Percentiles rank a stretch among this genome's conserved stretches.
Conservation (phyloP, 2,113 vertebrate genomes). For the Pachyramphus minor region DNA sequence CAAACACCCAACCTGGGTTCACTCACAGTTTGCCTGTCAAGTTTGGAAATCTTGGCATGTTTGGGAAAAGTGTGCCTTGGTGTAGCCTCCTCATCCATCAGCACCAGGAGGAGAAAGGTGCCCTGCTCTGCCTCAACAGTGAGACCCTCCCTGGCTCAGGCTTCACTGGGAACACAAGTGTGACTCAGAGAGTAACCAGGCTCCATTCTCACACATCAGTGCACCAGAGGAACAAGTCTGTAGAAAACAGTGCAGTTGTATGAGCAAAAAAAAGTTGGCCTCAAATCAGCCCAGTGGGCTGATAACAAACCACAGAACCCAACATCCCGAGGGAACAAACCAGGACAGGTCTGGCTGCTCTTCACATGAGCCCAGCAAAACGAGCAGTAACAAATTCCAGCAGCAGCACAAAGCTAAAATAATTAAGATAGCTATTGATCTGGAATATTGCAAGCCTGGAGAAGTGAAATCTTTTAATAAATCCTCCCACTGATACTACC, state of each 20-base stretch:
- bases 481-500: neutral
- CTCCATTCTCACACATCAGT: fast-evolving
- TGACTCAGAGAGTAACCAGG: neutral
- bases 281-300: neutral
- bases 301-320: neutral
- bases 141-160: fast-evolving
- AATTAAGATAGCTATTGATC: neutral
- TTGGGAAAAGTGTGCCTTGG: neutral
- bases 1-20: constrained; percentile 9
- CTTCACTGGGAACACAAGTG: fast-evolving
- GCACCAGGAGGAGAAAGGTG: neutral
- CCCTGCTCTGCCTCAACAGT: neutral
- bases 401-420: neutral
- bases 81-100: neutral
- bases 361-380: neutral
- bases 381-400: neutral
- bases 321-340: neutral
- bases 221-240: fast-evolving
- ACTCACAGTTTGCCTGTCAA: neutral
- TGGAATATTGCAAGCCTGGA: neutral
- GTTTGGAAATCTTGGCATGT: neutral
- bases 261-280: fast-evolving
- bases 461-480: neutral
- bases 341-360: neutral
- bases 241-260: fast-evolving